phyloP scores from a whole-genome alignment of 2,113 vertebrate species.

The Benitochromis conjunctus region DNA sequence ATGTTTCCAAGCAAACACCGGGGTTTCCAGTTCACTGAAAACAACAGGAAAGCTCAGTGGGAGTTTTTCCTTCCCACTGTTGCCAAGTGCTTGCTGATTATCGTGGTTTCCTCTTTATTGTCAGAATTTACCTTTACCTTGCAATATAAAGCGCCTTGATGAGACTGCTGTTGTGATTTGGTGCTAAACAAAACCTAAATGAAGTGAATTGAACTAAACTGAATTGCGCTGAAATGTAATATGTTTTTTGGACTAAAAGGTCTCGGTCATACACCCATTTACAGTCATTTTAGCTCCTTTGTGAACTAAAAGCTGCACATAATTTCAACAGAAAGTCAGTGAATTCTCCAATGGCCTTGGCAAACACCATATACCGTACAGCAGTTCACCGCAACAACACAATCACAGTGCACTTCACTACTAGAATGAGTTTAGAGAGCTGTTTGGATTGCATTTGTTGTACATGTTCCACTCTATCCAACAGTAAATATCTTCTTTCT shows the following conservation, averaged over 20 bases:
- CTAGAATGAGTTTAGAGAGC: neutral
- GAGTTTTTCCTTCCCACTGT: neutral
- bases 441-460: neutral
- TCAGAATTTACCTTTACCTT: neutral
- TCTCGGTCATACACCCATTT: neutral
- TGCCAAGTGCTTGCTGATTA: neutral
- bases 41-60: neutral
- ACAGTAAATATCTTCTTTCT: neutral
- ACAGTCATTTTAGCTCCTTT: neutral
- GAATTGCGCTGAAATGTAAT: neutral
- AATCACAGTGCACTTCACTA: neutral
- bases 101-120: neutral
- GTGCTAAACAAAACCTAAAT: neutral
- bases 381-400: neutral
- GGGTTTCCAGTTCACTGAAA: neutral
- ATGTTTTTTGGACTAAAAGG: neutral
- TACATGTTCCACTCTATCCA: neutral
- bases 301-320: neutral
- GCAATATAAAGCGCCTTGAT: neutral
- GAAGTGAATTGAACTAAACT: neutral
- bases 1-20: neutral
- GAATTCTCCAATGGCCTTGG: neutral
- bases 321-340: neutral
- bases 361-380: neutral
- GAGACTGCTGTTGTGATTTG: neutral